A percentile compares a stretch with the other conserved stretches of the same genome.
Conservation (phyloP, 2,888 invertebrate species). For the Actias luna region DNA sequence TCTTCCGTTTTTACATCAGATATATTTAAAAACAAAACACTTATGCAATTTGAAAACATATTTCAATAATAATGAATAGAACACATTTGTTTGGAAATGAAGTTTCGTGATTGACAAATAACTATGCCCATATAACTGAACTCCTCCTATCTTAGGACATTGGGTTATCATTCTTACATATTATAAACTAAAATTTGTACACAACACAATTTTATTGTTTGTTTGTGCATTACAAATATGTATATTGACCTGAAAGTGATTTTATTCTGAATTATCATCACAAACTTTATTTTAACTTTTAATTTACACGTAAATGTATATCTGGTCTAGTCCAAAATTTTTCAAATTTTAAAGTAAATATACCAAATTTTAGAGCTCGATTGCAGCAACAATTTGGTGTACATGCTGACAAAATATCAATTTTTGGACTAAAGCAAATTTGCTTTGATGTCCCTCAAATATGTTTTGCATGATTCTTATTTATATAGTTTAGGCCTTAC, state of each 20-base stretch:
- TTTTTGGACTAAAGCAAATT: too few relatives aligned
- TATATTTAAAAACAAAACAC: neutral
- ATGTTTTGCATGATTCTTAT: too few relatives aligned
- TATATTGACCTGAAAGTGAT: slow-evolving; percentile 1
- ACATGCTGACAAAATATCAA: too few relatives aligned
- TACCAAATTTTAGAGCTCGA: too few relatives aligned
- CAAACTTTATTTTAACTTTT: neutral
- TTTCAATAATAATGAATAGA: neutral
- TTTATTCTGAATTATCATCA: neutral
- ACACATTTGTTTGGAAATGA: neutral
- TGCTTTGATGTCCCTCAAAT: too few relatives aligned
- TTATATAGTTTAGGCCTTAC: too few relatives aligned
- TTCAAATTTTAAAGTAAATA: too few relatives aligned
- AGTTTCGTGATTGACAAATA: neutral
- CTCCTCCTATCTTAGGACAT: slow-evolving; percentile 9
- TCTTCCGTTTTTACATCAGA: neutral
- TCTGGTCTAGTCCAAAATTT: too few relatives aligned
- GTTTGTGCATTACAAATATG: slow-evolving; percentile 4
- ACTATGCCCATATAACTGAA: slow-evolving; percentile 7
- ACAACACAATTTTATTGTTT: slow-evolving; percentile 15
- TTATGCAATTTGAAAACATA: neutral
- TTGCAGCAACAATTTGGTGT: too few relatives aligned
- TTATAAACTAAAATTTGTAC: slow-evolving; percentile 13
- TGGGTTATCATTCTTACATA: slow-evolving; percentile 14
- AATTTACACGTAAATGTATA: too few relatives aligned